These are phyloP conservation scores for Rhinella marina DNA, from an alignment of 2,797 vertebrate genomes.

Conservation along the genomic window DNA sequence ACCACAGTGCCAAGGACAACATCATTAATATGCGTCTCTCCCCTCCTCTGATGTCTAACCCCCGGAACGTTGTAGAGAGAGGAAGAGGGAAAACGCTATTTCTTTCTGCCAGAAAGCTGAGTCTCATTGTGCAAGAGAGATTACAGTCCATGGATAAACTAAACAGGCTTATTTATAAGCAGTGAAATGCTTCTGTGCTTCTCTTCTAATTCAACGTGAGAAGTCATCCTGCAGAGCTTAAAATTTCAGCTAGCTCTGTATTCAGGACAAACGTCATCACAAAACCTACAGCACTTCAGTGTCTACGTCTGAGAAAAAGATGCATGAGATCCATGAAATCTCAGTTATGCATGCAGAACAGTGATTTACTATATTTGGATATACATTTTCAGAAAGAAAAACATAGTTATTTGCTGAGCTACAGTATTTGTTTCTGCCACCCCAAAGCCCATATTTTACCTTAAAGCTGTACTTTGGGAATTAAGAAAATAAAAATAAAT, in stretches of 20 bases:
- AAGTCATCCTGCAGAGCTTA: constrained; percentile 50
- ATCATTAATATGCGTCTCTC: constrained; percentile 61
- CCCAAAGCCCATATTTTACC: too few relatives aligned
- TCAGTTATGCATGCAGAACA: too few relatives aligned
- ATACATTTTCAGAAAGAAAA: too few relatives aligned
- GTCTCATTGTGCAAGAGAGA: constrained; percentile 60
- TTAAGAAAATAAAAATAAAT: too few relatives aligned
- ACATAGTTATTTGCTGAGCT: too few relatives aligned
- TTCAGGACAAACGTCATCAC: constrained; percentile 8
- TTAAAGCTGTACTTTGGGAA: too few relatives aligned
- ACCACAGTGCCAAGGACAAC: constrained; percentile 62
- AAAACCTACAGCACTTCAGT: constrained; percentile 27
- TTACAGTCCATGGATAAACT: constrained; percentile 57
- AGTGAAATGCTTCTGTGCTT: constrained; percentile 52
- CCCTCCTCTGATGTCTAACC: constrained; percentile 55
- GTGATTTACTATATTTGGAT: too few relatives aligned
- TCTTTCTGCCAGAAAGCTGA: constrained; percentile 54
- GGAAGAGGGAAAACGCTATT: constrained; percentile 47
- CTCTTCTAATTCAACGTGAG: constrained; percentile 57
- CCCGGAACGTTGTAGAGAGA: constrained; percentile 41
- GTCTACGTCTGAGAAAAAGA: neutral
- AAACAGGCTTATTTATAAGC: constrained; percentile 61
- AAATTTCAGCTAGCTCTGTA: constrained; percentile 37
- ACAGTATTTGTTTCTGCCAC: too few relatives aligned
- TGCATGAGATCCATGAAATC: neutral